Percentiles rank a stretch among this genome's conserved stretches.
Conservation (phyloP, 2,113 vertebrate species). For the Mixornis gularis region DNA sequence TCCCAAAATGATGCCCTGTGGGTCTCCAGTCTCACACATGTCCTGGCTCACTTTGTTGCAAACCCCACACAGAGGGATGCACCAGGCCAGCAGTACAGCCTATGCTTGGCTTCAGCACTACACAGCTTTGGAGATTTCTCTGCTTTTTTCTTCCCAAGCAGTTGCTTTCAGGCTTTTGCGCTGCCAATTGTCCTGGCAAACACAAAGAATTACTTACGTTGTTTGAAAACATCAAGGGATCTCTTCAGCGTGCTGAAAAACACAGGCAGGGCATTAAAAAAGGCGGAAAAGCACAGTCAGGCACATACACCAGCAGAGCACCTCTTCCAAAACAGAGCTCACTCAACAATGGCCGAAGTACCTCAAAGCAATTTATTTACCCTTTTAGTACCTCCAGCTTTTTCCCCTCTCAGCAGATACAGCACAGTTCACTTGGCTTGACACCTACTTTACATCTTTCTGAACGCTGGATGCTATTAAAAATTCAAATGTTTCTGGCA, state of each 20-base stretch:
- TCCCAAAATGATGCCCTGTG: rapidly evolving
- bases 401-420: not conserved
- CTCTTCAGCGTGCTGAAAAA: constrained; percentile 84
- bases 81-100: not conserved
- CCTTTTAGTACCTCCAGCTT: not conserved
- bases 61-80: rapidly evolving
- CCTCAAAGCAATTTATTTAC: not conserved
- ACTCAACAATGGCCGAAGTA: not conserved
- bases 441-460: not conserved
- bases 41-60: not conserved
- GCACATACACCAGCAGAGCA: not conserved
- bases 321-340: not conserved
- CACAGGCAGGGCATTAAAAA: not conserved
- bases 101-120: not conserved
- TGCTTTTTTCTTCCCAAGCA: not conserved
- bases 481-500: not conserved
- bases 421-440: not conserved
- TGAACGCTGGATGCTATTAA: not conserved
- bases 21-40: not conserved
- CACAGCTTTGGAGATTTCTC: not conserved
- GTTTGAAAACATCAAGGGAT: constrained; percentile 89
- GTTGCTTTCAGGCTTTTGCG: not conserved
- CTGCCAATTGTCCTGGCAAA: not conserved
- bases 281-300: not conserved
- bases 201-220: constrained; percentile 79